Conservation (phyloP, 2,888 invertebrate genomes). For the Heliconius ismenius region DNA sequence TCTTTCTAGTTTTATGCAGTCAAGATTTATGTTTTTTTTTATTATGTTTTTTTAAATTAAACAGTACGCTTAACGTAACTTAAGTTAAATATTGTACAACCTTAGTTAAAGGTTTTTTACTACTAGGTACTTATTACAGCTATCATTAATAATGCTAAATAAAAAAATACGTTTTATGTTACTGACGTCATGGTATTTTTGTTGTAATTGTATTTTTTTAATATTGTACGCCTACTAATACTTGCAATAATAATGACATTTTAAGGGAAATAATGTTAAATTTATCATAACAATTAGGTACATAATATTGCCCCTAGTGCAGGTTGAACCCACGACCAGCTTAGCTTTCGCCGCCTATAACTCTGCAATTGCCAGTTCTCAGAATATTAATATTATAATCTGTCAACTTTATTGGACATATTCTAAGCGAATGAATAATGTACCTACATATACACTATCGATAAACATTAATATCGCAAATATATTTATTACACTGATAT, state of each 20-base stretch:
- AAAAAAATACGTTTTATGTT: neutral
- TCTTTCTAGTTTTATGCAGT: neutral
- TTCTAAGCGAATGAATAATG: too few relatives aligned
- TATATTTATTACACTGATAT: too few relatives aligned
- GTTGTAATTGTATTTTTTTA: neutral
- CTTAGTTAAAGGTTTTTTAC: conserved; percentile 1
- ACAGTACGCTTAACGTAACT: neutral
- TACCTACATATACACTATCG: too few relatives aligned
- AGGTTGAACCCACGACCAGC: neutral
- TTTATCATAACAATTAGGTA: neutral
- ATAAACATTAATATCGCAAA: too few relatives aligned
- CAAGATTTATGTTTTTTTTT: too few relatives aligned
- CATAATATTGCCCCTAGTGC: too few relatives aligned
- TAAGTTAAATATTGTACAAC: neutral
- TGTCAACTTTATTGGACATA: too few relatives aligned
- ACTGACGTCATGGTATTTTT: neutral
- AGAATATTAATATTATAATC: neutral
- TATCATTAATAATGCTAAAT: neutral
- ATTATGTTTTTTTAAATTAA: neutral
- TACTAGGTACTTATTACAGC: neutral
- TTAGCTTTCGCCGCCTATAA: neutral
- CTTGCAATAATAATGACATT: neutral
- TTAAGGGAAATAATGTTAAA: neutral
- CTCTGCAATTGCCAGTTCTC: neutral
- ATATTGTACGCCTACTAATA: too few relatives aligned